Percentiles rank a stretch among this genome's conserved stretches.
These are phyloP conservation scores for Acipenser oxyrinchus DNA, from an alignment of 2,797 vertebrate species.

Conservation along the genomic window DNA sequence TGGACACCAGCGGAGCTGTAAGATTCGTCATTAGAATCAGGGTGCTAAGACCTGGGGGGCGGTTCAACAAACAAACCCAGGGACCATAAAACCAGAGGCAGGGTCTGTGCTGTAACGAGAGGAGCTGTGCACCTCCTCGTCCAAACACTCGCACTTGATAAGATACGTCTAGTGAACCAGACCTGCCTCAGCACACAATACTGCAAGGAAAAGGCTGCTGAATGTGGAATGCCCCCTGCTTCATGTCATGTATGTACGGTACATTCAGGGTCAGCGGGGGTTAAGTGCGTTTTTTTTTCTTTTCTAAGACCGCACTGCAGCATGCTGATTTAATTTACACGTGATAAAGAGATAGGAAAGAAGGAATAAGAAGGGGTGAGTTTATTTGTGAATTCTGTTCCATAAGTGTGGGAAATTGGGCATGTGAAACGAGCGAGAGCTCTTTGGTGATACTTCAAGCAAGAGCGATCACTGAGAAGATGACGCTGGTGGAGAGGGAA, in stretches of 20 bases:
- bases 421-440: constrained; percentile 58
- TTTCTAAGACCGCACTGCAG: too few relatives aligned
- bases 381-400: background rate
- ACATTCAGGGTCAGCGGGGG: too few relatives aligned
- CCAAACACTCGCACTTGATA: constrained; percentile 56
- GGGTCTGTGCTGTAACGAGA: constrained; percentile 40
- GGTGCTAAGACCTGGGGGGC: constrained; percentile 34
- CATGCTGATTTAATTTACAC: too few relatives aligned
- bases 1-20: constrained; percentile 52
- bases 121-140: constrained; percentile 30
- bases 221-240: too few relatives aligned
- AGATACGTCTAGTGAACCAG: constrained; percentile 37
- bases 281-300: too few relatives aligned
- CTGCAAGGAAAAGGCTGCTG: too few relatives aligned
- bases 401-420: constrained; percentile 67
- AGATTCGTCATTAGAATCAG: constrained; percentile 54
- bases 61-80: constrained; percentile 61
- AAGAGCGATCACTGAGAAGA: constrained; percentile 50
- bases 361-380: too few relatives aligned
- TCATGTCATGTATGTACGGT: too few relatives aligned
- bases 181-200: too few relatives aligned
- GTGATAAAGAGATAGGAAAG: too few relatives aligned
- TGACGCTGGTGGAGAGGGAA: constrained; percentile 61
- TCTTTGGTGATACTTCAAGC: constrained; percentile 50
- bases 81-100: constrained; percentile 67